Evolutionary conservation across 2,797 vertebrate species (phyloP), one percentile per base, ranked within the genome.

Genomic region (Eulemur coronatus): DNA sequence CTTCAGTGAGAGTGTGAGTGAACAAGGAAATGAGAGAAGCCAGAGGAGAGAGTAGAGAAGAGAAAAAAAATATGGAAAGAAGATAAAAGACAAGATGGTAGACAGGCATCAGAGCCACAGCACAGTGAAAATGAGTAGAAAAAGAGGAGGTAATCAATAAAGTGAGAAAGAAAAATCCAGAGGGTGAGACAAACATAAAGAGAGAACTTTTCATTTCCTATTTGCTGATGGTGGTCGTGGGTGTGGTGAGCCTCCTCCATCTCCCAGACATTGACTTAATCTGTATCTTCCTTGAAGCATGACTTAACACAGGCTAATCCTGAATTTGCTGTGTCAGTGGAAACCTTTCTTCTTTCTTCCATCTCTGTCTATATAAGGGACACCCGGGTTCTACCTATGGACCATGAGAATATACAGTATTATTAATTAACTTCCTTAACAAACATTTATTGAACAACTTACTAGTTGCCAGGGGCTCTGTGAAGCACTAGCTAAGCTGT

Each of bases 91-190:
- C 33, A 55, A 1, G 14, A 4, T 7, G n/a, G 26, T 9, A 26
- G 30, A 17, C 4, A n/a, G 12, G 8, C 2, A 18, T 26, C 76
- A 13, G 13, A 4, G 8, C 9, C 26, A 11, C 3, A 8, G 7
- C 18, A 28, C 17, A 4, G 22, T n/a, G 28, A 72, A 61, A 65
- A 61, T 0, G 7, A 22, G 22, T 13, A 46, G 41, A 61, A 30
- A 26, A 63, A 20, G 12, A 73, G 17, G 13, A 65, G 0, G 41
- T 24, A 13, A 5, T 7, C 48, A 24, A 33, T 35, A 38, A 33
- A 41, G 8, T 38, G 48, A 28, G 61, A 30, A 41, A 52, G 65
- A 38, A 67, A 76, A 72, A 30, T 2, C 12, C 33, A 41, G 26
- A 67, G 2, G 88, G 50, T 4, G 30, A 63, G 73, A 88, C 13